These are phyloP conservation scores for Aselliscus stoliczkanus DNA, from an alignment of 2,797 vertebrate species.

Conservation along the genomic window DNA sequence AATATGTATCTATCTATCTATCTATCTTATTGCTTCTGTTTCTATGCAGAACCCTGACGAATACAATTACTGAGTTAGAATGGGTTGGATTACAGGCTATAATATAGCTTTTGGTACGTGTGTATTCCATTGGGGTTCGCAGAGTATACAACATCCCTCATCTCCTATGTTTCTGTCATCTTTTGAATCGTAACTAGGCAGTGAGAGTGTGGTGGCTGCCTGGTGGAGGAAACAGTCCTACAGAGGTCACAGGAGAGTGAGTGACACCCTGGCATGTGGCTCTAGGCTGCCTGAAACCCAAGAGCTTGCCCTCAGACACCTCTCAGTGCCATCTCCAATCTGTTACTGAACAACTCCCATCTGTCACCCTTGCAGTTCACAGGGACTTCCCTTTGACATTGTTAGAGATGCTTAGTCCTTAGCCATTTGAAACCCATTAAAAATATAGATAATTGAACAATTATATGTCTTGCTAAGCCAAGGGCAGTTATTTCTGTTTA, in stretches of 20 bases:
- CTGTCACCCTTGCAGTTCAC: too few relatives aligned
- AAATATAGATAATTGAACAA: background rate
- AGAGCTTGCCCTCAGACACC: background rate
- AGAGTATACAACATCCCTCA: background rate
- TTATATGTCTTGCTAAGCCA: background rate
- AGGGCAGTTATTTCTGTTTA: background rate
- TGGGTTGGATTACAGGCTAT: background rate
- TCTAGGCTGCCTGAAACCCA: background rate
- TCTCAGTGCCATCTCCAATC: background rate
- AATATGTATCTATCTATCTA: too few relatives aligned
- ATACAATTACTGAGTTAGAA: background rate
- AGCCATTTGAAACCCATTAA: background rate
- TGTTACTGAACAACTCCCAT: background rate
- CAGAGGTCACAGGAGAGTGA: background rate
- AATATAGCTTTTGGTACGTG: background rate
- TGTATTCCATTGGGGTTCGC: background rate
- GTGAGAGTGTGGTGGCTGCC: background rate
- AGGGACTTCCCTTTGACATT: background rate
- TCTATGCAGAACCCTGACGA: background rate
- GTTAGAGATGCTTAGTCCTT: background rate
- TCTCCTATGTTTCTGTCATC: background rate
- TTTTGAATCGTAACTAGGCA: background rate
- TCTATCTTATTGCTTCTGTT: background rate
- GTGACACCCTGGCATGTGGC: background rate
- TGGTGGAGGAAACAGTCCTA: background rate